A percentile compares a stretch with the other conserved stretches of the same genome.
Conservation (phyloP, 2,797 vertebrate genomes). For the Rhinogobio ventralis region DNA sequence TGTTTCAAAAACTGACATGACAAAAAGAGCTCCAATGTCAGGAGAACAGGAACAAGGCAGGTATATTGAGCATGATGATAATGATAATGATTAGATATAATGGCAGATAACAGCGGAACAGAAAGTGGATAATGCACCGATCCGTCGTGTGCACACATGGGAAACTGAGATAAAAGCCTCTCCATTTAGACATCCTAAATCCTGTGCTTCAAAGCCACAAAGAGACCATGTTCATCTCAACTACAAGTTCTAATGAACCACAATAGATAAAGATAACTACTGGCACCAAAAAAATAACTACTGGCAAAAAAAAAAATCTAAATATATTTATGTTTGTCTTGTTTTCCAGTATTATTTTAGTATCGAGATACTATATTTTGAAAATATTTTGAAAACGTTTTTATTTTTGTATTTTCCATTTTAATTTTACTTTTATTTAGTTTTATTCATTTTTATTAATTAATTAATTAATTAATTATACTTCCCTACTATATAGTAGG, state of each 20-base stretch:
- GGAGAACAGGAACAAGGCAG: conserved; percentile 30
- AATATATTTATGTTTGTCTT: neutral
- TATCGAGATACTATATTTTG: neutral
- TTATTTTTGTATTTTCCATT: too few relatives aligned
- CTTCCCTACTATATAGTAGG: too few relatives aligned
- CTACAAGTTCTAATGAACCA: conserved; percentile 28
- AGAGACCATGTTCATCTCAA: conserved; percentile 35
- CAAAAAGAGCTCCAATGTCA: neutral
- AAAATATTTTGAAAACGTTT: too few relatives aligned
- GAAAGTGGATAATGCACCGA: conserved; percentile 48
- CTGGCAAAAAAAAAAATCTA: neutral
- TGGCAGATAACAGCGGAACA: conserved; percentile 45
- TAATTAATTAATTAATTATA: too few relatives aligned
- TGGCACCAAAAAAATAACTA: conserved; percentile 5
- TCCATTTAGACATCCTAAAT: conserved; percentile 45
- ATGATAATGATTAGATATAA: conserved; percentile 53
- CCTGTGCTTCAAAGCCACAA: conserved; percentile 44
- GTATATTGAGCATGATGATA: conserved; percentile 14
- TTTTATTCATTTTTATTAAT: too few relatives aligned
- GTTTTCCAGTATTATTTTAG: neutral
- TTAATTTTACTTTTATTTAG: too few relatives aligned
- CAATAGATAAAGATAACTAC: conserved; percentile 20
- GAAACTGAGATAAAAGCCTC: conserved; percentile 49
- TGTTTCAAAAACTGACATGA: conserved; percentile 24
- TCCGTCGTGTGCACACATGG: conserved; percentile 26